Conservation (phyloP, 2,888 invertebrate species). For the Xanthorhoe spadicearia region DNA sequence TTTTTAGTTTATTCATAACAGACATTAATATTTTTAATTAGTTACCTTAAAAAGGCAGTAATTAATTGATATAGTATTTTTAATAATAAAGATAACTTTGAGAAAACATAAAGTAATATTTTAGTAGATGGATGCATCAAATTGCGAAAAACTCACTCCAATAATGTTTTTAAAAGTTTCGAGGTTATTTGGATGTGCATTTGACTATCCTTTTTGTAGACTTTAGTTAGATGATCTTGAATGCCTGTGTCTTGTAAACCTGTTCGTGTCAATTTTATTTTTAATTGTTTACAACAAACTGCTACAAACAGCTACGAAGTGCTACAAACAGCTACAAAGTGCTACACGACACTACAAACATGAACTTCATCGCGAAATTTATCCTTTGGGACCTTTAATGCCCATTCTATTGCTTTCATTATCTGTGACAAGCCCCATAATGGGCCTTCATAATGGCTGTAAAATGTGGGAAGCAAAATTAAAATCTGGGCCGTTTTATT, state of each 20-base stretch:
- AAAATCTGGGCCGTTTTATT: slow-evolving; percentile 31
- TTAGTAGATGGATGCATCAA: too few relatives aligned
- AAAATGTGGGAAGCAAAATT: slow-evolving; percentile 33
- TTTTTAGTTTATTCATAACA: too few relatives aligned
- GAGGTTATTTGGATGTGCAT: too few relatives aligned
- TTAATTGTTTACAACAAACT: background rate
- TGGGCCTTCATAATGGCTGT: slow-evolving; percentile 19
- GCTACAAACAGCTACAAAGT: slow-evolving; percentile 1
- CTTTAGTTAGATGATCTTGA: too few relatives aligned
- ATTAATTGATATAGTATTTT: too few relatives aligned
- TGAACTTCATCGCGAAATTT: background rate
- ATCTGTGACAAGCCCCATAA: slow-evolving; percentile 21
- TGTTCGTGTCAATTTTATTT: background rate
- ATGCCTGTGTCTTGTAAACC: background rate
- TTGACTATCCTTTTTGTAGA: too few relatives aligned
- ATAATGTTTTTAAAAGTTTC: too few relatives aligned
- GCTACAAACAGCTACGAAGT: background rate
- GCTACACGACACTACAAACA: background rate
- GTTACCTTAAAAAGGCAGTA: too few relatives aligned
- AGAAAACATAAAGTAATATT: too few relatives aligned
- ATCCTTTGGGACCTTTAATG: background rate
- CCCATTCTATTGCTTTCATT: slow-evolving; percentile 5
- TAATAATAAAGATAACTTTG: too few relatives aligned
- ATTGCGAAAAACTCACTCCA: too few relatives aligned
- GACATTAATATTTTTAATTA: too few relatives aligned